Base-by-base conservation (phyloP, 53 echinoderm and acorn worm genomes). In the Apostichopus leukothele region DNA sequence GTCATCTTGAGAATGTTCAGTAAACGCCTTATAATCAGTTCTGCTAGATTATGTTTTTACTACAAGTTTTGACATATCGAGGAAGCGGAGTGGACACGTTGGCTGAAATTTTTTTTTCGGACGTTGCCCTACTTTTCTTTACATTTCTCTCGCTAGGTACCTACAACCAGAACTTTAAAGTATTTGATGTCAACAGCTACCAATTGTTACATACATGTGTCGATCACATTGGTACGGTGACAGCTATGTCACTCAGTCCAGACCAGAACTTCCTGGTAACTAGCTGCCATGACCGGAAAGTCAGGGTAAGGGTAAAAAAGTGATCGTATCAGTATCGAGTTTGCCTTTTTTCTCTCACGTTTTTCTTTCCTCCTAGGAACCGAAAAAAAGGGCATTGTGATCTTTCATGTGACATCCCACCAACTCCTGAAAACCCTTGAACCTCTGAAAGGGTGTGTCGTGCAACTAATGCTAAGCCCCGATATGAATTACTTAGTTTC, bases 361-460 rank as follows among this genome's bases (percentile, higher is more conserved):
- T 9, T 86, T 76, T 84, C n/a, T 23, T 76, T 78, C n/a, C 26
- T 39, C 1, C 88, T 88, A 98, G 98, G 98, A 60, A 92, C 98
- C 7, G 87, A 98, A 91, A 91, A 96, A 73, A 91, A 90, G 16
- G 95, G 95, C 74, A 90, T 98, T 79, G 93, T 92, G 78, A 83
- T 98, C n/a, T 91, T 94, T 89, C 92, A 98, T 60, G 87, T 94
- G 20, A 90, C 89, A 51, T 91, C 93, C 51, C 92, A 90, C 74
- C 89, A 90, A 50, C 95, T 92, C 71, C 76, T 95, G 52, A 95
- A 90, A 87, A 88, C 86, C 9, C 90, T 98, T 1, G 91, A 88
- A 63, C 94, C 95, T 12, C 98, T 95, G 73, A 94, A 95, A 89
- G 98, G 98, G 52, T 93, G 92, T 60, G 93, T 98, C 51, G 91